A percentile compares a stretch with the other conserved stretches of the same genome.
Conservation (phyloP, 2,888 invertebrate species). For the Drosophila setosimentum region DNA sequence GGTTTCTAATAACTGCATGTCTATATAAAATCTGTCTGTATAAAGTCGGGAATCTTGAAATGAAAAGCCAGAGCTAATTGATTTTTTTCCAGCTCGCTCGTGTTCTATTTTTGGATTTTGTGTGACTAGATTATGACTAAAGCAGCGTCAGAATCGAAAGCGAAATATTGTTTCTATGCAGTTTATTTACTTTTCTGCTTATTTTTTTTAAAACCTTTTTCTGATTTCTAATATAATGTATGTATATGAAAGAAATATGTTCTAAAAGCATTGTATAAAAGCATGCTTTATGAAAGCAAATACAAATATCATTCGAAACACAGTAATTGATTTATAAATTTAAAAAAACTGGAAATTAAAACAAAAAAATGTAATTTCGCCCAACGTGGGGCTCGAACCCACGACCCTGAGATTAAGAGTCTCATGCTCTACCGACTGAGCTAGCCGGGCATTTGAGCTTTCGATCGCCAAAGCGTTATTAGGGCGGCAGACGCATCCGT, state of each 20-base stretch:
- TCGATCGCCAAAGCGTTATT: constrained; percentile 16
- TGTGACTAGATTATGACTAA: no score
- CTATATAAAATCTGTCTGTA: not conserved
- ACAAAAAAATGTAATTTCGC: constrained; percentile 61
- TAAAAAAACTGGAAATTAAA: not conserved
- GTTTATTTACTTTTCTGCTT: not conserved
- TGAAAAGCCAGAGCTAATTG: not conserved
- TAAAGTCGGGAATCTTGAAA: not conserved
- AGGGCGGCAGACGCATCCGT: not conserved
- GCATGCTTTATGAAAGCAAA: not conserved
- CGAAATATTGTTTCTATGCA: not conserved
- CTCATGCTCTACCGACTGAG: constrained; percentile 86
- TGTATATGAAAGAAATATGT: not conserved
- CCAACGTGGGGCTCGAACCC: constrained; percentile 86
- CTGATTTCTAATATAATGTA: not conserved
- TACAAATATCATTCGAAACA: not conserved
- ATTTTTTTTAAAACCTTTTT: not conserved
- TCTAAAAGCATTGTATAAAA: not conserved
- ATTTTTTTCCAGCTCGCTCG: not conserved
- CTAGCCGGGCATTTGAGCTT: constrained; percentile 82
- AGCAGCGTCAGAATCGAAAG: not conserved
- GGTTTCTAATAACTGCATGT: not conserved
- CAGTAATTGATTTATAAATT: not conserved
- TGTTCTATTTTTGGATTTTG: not conserved
- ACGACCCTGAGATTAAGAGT: constrained; percentile 86